Conservation (phyloP, 2,113 vertebrate genomes). For the Podarcis raffonei region DNA sequence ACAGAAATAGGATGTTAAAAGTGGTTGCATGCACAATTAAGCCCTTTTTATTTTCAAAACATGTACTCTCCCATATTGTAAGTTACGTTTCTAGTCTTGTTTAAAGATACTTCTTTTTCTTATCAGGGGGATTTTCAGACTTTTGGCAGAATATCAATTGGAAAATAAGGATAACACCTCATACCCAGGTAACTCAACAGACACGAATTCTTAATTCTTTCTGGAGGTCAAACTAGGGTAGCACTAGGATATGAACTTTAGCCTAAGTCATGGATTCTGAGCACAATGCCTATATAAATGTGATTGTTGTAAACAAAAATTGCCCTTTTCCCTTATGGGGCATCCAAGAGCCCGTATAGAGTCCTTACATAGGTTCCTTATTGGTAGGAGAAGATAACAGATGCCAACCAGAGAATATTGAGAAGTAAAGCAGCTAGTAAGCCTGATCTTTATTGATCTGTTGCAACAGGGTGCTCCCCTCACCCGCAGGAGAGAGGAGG, state of each 20-base stretch:
- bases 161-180: constrained; percentile 93
- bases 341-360: no score
- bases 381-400: no score
- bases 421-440: no score
- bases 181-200: constrained; percentile 79
- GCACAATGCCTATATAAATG: neutral
- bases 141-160: constrained; percentile 91
- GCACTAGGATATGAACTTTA: neutral
- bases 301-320: no score
- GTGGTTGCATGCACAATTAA: neutral
- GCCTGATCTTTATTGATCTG: no score
- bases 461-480: no score
- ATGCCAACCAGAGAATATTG: no score
- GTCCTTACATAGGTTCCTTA: no score
- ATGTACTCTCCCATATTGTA: neutral
- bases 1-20: neutral
- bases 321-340: no score
- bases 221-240: neutral
- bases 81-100: neutral
- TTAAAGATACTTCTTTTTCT: constrained; percentile 20
- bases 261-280: neutral
- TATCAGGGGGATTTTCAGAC: constrained; percentile 91
- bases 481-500: no score
- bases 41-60: neutral
- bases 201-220: neutral